These are phyloP conservation scores for Synanceia verrucosa DNA, from an alignment of 2,797 vertebrate species.

Conservation along the genomic window DNA sequence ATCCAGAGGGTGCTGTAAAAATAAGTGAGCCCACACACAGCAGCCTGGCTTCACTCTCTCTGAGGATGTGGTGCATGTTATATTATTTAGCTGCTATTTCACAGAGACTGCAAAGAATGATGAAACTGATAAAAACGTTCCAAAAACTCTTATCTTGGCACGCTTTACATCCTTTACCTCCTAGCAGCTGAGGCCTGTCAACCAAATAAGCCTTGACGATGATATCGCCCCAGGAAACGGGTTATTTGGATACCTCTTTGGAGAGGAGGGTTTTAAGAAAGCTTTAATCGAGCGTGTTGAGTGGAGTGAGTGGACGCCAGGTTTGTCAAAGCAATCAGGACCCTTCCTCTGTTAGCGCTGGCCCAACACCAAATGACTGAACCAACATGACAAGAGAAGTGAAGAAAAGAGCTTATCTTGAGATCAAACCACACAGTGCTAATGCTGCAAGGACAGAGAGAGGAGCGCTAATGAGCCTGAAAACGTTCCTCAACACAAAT, in stretches of 20 bases:
- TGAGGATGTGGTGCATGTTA: constrained; percentile 10
- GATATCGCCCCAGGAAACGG: constrained; percentile 48
- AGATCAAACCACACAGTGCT: constrained; percentile 66
- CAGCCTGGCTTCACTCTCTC: constrained; percentile 9
- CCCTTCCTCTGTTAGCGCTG: constrained; percentile 67
- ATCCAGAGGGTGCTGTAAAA: constrained; percentile 33
- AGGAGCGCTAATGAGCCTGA: constrained; percentile 72
- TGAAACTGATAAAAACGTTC: constrained; percentile 24
- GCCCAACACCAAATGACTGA: constrained; percentile 67
- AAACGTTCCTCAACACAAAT: constrained; percentile 61
- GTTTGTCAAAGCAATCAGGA: constrained; percentile 61
- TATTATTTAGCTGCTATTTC: constrained; percentile 19
- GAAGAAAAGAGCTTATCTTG: constrained; percentile 65
- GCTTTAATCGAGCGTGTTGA: constrained; percentile 63
- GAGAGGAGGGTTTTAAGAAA: constrained; percentile 42
- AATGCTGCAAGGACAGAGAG: constrained; percentile 25
- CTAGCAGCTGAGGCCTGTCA: constrained; percentile 30
- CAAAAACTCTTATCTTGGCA: constrained; percentile 32
- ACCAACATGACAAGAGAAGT: constrained; percentile 69
- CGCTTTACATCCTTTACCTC: constrained; percentile 26
- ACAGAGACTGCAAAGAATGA: constrained; percentile 20
- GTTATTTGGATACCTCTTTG: constrained; percentile 57
- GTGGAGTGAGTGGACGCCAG: constrained; percentile 52
- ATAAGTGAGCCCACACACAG: constrained; percentile 44
- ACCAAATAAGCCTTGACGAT: constrained; percentile 46